A percentile compares a stretch with the other conserved stretches of the same genome.
Conservation (phyloP, 64 coral and sea anemone genomes). For the Stichodactyla mertensii region DNA sequence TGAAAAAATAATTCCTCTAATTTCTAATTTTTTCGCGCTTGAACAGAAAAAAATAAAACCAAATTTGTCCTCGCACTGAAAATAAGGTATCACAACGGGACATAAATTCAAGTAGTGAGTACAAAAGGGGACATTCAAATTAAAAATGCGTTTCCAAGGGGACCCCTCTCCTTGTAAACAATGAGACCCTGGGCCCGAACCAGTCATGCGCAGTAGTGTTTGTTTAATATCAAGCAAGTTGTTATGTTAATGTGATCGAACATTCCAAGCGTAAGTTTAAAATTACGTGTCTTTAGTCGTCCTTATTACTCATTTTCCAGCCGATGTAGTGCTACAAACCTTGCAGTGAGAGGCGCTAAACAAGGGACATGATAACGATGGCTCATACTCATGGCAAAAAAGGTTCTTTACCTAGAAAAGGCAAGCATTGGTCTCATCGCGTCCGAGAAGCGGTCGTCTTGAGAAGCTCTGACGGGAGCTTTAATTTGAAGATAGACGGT, state of each 20-base stretch:
- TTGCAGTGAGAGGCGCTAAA: not conserved
- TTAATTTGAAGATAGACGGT: constrained; percentile 81
- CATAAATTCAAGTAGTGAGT: not conserved
- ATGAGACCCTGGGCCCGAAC: not conserved
- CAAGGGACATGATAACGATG: constrained; percentile 13
- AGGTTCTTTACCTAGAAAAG: constrained; percentile 78
- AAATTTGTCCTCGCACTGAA: not conserved
- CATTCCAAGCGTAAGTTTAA: constrained; percentile 44
- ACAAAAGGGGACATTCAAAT: not conserved
- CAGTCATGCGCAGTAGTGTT: constrained; percentile 19
- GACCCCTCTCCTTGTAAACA: constrained; percentile 12
- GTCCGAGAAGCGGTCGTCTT: constrained; percentile 59
- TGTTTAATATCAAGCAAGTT: constrained; percentile 1
- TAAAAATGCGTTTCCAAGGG: constrained; percentile 16
- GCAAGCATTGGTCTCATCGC: constrained; percentile 86
- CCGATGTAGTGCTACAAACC: constrained; percentile 9
- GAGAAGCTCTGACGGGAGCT: constrained; percentile 55
- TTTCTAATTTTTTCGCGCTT: not conserved
- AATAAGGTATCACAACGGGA: not conserved
- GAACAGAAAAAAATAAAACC: not conserved
- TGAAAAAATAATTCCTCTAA: not conserved
- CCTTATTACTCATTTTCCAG: constrained; percentile 23
- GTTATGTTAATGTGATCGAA: not conserved
- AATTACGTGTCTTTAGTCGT: constrained; percentile 27
- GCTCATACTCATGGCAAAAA: constrained; percentile 4